Conservation (phyloP, 2,888 invertebrate species). For the Dysmachus trigonus region DNA sequence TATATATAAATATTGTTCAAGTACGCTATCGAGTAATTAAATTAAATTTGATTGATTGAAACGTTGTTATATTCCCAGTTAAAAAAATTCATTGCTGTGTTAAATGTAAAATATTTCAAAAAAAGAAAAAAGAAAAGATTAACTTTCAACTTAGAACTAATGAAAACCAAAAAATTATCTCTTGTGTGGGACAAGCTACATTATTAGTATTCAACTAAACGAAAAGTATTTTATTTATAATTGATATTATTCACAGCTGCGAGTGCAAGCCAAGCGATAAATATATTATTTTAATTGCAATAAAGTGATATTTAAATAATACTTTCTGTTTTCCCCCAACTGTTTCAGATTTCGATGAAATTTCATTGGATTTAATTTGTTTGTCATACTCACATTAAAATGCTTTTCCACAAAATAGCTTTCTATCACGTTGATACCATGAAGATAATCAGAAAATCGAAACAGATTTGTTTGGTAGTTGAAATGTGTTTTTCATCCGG, state of each 20-base stretch:
- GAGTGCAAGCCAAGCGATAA: conserved; percentile 20
- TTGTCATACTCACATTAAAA: background rate
- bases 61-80: conserved; percentile 22
- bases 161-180: conserved; percentile 29
- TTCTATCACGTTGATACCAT: background rate
- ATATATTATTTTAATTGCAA: conserved; percentile 42
- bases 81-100: conserved; percentile 36
- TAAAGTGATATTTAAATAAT: conserved; percentile 42
- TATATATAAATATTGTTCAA: conserved; percentile 21
- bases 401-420: background rate
- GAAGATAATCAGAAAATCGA: background rate
- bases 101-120: conserved; percentile 13
- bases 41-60: conserved; percentile 2
- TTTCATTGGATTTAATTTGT: background rate
- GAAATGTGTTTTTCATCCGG: background rate
- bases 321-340: conserved; percentile 26
- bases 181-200: conserved; percentile 10
- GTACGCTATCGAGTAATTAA: conserved; percentile 1
- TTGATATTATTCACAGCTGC: background rate
- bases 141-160: background rate
- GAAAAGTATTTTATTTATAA: conserved; percentile 34
- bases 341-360: conserved; percentile 1
- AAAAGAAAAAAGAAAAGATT: background rate
- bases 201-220: conserved; percentile 12
- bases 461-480: background rate